phyloP scores from a whole-genome alignment of 2,113 vertebrate species.

The Larimichthys polyactis region DNA sequence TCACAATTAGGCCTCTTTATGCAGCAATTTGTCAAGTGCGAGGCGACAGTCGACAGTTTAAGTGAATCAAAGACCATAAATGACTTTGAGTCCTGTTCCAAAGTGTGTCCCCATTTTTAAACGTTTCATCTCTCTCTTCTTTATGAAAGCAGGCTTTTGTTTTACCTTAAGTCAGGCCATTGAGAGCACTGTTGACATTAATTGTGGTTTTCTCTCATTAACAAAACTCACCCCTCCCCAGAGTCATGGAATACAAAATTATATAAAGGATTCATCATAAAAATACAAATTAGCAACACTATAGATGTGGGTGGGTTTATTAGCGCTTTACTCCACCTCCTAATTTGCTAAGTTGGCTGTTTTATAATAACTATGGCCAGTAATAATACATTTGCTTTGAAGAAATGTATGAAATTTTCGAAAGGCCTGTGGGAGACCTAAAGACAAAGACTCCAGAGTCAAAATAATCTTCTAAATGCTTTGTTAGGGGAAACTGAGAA shows the following conservation, averaged over 20 bases:
- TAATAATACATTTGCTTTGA: slow-evolving; percentile 16
- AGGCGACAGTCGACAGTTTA: background rate
- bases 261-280: background rate
- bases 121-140: background rate
- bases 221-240: too few species aligned
- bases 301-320: too few species aligned
- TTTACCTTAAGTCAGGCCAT: too few species aligned
- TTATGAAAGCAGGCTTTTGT: background rate
- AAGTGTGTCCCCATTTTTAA: background rate
- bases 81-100: background rate
- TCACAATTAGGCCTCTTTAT: background rate
- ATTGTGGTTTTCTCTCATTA: too few species aligned
- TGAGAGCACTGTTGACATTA: background rate
- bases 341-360: background rate
- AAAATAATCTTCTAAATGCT: too few species aligned
- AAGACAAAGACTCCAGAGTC: background rate
- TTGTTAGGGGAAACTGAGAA: too few species aligned
- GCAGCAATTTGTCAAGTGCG: background rate
- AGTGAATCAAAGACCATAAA: background rate
- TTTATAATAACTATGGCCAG: background rate
- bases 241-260: too few species aligned
- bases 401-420: slow-evolving; percentile 31
- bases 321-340: background rate
- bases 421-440: background rate
- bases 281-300: too few species aligned